Conservation (phyloP, 1,140 invertebrate genomes). For the Dendrolimus punctatus region DNA sequence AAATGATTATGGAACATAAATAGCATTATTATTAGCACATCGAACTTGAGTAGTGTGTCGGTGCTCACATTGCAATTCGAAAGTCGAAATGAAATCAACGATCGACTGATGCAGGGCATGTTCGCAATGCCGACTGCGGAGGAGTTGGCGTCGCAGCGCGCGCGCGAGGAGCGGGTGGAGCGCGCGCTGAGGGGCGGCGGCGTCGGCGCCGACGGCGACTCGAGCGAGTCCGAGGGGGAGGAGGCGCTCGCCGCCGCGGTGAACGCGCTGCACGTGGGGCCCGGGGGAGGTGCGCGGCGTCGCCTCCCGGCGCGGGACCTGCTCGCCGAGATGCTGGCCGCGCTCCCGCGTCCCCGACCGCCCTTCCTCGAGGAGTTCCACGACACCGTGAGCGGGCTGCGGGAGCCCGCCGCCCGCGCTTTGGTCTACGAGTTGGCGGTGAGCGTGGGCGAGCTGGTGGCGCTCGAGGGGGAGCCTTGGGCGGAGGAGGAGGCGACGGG, state of each 20-base stretch:
- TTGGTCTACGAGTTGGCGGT: background rate
- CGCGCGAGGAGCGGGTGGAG: slow-evolving; percentile 12
- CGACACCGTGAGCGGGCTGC: background rate
- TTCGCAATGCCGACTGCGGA: slow-evolving; percentile 32
- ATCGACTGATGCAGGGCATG: slow-evolving; percentile 9
- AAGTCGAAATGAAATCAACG: background rate
- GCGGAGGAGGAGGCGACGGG: background rate
- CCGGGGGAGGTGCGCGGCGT: background rate
- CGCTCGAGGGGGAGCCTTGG: background rate
- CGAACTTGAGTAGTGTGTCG: background rate
- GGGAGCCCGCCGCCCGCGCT: background rate
- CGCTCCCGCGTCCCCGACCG: background rate
- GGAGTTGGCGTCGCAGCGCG: slow-evolving; percentile 26
- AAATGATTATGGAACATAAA: too few relatives aligned
- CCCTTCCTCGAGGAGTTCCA: background rate
- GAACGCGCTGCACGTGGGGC: slow-evolving; percentile 7
- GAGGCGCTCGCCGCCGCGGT: slow-evolving; percentile 16
- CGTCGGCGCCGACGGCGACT: slow-evolving; percentile 9
- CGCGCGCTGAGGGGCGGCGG: background rate
- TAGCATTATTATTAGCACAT: background rate
- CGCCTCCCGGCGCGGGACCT: background rate
- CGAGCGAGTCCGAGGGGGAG: slow-evolving; percentile 24
- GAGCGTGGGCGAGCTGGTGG: background rate
- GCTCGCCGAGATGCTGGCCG: background rate
- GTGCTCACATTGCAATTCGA: background rate